A percentile compares a stretch with the other conserved stretches of the same genome.
phyloP scores from a whole-genome alignment of 2,797 vertebrate species.

The Gallinago stenura region DNA sequence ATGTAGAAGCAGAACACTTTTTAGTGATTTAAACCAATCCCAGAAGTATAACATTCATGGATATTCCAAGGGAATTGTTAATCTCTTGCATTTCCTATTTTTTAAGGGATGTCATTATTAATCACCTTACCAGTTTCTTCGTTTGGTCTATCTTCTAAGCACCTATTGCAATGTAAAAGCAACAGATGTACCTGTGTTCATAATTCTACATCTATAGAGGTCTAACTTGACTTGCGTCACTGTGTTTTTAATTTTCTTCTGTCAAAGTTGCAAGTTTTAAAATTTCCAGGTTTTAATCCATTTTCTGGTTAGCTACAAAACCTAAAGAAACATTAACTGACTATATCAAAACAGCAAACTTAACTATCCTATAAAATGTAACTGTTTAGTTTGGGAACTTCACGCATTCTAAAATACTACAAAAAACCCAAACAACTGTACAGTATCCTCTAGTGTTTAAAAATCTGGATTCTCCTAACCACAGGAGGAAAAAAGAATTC shows the following conservation, averaged over 20 bases:
- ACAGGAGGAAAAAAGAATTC: neutral
- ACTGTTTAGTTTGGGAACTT: neutral
- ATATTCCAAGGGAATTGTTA: neutral
- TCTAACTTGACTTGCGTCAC: neutral
- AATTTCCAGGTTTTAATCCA: neutral
- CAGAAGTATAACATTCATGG: neutral
- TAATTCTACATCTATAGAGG: neutral
- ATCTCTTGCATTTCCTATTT: conserved; percentile 29
- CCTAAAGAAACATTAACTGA: neutral
- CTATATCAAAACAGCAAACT: neutral
- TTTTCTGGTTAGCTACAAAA: neutral
- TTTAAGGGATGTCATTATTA: neutral
- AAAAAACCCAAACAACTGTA: too few relatives aligned
- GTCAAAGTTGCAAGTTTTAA: neutral
- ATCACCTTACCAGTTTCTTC: neutral
- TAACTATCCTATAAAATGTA: neutral
- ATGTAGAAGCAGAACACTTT: neutral
- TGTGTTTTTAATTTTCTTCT: neutral
- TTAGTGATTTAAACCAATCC: neutral
- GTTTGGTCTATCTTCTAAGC: neutral
- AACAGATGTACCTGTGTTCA: neutral
- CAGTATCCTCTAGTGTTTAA: neutral
- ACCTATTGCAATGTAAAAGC: neutral
- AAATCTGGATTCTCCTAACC: neutral
- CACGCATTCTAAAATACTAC: neutral